A percentile compares a stretch with the other conserved stretches of the same genome.
These are phyloP conservation scores for Sebastes taczanowskii DNA, from an alignment of 2,797 vertebrate genomes.

Conservation along the genomic window DNA sequence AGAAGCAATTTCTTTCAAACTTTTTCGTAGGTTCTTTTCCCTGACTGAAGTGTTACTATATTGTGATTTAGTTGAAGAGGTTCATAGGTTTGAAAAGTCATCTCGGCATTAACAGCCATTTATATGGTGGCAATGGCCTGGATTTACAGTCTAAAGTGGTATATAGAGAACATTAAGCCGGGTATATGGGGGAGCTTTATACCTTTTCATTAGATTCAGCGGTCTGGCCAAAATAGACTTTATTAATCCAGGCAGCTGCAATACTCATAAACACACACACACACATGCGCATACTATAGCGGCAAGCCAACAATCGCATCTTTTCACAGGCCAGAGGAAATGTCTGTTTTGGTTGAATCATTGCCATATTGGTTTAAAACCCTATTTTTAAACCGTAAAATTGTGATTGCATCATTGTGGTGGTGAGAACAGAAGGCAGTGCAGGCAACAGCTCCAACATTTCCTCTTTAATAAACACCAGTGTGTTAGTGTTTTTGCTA, in stretches of 20 bases:
- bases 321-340: not conserved
- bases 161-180: conserved; percentile 28
- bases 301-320: not conserved
- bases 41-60: conserved; percentile 1
- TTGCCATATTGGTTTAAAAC: not conserved
- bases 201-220: conserved; percentile 29
- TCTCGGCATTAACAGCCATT: conserved; percentile 18
- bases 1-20: not conserved
- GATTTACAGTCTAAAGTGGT: conserved; percentile 26
- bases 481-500: not conserved
- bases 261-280: not conserved
- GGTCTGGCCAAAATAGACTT: conserved; percentile 10
- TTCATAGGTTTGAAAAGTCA: conserved; percentile 12
- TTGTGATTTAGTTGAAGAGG: conserved; percentile 24
- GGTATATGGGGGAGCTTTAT: conserved; percentile 11
- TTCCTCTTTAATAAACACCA: not conserved
- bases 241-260: conserved; percentile 31
- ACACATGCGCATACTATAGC: not conserved
- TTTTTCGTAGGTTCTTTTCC: not conserved
- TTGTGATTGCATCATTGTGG: not conserved
- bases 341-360: not conserved
- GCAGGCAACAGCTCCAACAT: not conserved
- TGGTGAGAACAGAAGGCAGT: not conserved
- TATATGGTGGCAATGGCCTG: not conserved
- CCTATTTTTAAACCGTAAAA: not conserved